Evolutionary conservation across 2,797 vertebrate species (phyloP).

Genomic region (Cephalopachus bancanus): DNA sequence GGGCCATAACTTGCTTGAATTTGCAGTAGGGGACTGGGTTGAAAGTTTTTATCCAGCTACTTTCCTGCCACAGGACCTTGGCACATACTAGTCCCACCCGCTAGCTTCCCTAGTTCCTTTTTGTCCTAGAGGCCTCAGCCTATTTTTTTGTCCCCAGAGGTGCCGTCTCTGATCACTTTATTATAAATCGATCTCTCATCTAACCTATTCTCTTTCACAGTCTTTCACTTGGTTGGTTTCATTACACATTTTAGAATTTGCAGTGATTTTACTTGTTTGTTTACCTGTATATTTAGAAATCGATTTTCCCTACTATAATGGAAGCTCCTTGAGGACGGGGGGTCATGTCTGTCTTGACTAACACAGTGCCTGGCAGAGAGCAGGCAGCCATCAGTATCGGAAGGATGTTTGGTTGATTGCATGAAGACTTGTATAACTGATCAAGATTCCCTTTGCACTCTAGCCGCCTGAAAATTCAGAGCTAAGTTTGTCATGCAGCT

Average conservation of each 20-base stretch:
- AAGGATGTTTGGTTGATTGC: no score
- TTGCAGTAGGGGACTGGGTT: neutral
- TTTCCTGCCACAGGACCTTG: conserved; percentile 19
- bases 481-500: neutral
- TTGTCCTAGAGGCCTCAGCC: neutral
- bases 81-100: no score
- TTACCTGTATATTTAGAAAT: neutral
- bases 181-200: neutral
- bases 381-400: neutral
- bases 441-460: neutral
- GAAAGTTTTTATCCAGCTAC: neutral
- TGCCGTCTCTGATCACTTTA: neutral
- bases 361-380: neutral
- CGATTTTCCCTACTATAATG: neutral
- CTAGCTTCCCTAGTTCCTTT: neutral
- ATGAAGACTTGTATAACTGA: no score
- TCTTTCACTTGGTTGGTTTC: neutral
- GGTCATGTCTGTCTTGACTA: no score
- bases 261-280: neutral
- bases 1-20: neutral
- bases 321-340: neutral
- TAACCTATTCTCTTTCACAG: neutral
- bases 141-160: neutral
- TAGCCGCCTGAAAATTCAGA: neutral
- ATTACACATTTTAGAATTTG: neutral